Evolutionary conservation across 2,888 invertebrate genomes (phyloP).

Genomic region (Dione juno): DNA sequence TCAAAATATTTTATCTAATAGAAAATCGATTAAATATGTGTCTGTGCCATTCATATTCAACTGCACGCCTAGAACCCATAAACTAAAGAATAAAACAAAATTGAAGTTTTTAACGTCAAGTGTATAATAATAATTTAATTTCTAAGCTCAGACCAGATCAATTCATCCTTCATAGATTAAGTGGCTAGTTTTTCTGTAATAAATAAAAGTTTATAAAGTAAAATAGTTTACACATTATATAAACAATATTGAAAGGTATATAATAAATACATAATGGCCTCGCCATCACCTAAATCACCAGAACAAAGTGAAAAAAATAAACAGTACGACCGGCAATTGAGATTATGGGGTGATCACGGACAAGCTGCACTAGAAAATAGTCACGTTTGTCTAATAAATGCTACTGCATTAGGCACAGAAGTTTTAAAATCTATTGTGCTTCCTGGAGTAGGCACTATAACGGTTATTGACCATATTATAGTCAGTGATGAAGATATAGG

Average conservation of each 20-base stretch:
- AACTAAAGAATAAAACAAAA: background rate
- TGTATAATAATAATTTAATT: background rate
- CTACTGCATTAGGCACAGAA: slow-evolving; percentile 96
- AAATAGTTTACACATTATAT: background rate
- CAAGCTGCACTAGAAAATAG: slow-evolving; percentile 94
- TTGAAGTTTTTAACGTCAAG: background rate
- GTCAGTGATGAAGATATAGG: slow-evolving; percentile 96
- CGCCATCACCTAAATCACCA: slow-evolving; percentile 88
- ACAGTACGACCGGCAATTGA: slow-evolving; percentile 92
- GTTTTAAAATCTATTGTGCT: slow-evolving; percentile 96
- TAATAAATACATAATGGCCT: slow-evolving; percentile 79
- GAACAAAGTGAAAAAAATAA: slow-evolving; percentile 89
- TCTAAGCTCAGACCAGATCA: background rate
- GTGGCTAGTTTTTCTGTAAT: background rate
- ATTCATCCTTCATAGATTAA: background rate
- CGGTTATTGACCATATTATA: slow-evolving; percentile 94
- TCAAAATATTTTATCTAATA: no score
- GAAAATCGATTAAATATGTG: no score
- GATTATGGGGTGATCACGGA: slow-evolving; percentile 99
- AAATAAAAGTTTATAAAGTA: background rate
- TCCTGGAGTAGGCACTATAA: slow-evolving; percentile 96
- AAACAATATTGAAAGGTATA: background rate
- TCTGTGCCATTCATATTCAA: background rate
- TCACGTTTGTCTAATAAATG: slow-evolving; percentile 96
- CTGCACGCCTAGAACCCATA: background rate